Percentiles rank a stretch among this genome's conserved stretches.
Conservation (phyloP, 53 echinoderm and acorn worm genomes). For the Paracentrotus lividus region DNA sequence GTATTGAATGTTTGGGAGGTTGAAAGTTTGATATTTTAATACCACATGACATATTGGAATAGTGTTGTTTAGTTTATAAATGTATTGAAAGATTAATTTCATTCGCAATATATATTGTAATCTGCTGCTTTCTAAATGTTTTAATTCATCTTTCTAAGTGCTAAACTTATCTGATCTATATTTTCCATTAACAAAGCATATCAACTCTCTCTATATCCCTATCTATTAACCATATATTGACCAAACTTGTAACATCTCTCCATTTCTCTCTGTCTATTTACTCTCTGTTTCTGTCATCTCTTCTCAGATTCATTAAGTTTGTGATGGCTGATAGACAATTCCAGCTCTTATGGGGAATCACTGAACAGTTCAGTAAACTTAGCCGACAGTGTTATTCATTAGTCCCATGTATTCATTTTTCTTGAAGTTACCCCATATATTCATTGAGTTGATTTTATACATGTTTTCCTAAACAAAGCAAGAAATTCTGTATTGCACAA, state of each 20-base stretch:
- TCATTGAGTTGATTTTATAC: not conserved
- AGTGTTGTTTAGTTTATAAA: too few species aligned
- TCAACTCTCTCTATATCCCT: not conserved
- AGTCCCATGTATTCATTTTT: slow-evolving; percentile 10
- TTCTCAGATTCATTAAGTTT: slow-evolving; percentile 71
- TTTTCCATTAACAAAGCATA: not conserved
- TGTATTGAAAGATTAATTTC: too few species aligned
- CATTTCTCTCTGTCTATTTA: not conserved
- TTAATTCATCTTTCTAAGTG: not conserved
- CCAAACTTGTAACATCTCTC: not conserved
- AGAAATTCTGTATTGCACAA: not conserved
- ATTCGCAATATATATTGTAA: too few species aligned
- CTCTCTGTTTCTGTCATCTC: slow-evolving; percentile 25
- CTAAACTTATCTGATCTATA: not conserved
- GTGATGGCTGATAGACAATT: slow-evolving; percentile 57
- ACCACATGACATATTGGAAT: too few species aligned
- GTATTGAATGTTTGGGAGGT: too few species aligned
- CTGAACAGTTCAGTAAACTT: slow-evolving; percentile 66
- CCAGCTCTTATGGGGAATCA: slow-evolving; percentile 49
- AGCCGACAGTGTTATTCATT: not conserved
- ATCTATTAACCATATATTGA: not conserved
- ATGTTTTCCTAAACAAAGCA: not conserved
- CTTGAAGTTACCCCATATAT: slow-evolving; percentile 16
- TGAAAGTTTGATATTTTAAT: too few species aligned
- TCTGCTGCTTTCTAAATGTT: not conserved